Evolutionary conservation across 2,888 invertebrate genomes (phyloP).

Genomic region (Embidobia sp.): DNA sequence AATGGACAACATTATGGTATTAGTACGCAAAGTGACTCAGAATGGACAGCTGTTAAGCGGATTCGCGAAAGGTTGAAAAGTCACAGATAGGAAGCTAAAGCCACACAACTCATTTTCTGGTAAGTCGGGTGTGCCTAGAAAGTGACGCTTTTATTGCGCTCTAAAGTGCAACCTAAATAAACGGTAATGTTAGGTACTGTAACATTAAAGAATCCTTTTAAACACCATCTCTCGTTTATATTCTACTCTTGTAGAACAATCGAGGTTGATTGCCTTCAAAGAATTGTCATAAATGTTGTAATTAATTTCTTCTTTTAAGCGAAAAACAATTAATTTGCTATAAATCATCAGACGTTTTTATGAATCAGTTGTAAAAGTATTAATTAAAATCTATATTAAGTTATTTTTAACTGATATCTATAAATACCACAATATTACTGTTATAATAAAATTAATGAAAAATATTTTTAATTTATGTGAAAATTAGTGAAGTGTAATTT

Average conservation of each 20-base stretch:
- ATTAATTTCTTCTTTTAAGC: no score
- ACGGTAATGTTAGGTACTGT: constrained; percentile 53
- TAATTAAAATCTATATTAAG: no score
- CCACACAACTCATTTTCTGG: constrained; percentile 52
- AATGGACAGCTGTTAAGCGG: constrained; percentile 41
- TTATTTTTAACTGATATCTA: no score
- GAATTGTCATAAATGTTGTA: not conserved
- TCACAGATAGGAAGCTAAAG: constrained; percentile 57
- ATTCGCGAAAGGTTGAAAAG: constrained; percentile 33
- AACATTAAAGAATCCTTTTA: constrained; percentile 40
- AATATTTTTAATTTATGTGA: no score
- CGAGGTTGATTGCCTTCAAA: no score
- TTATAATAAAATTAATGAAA: no score
- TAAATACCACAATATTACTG: no score
- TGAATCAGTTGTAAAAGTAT: no score
- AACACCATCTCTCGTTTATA: not conserved
- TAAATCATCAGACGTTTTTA: no score
- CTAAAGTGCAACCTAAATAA: constrained; percentile 72
- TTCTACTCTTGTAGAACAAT: not conserved
- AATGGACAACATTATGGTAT: not conserved
- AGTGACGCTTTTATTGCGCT: constrained; percentile 71
- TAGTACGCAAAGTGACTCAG: constrained; percentile 31
- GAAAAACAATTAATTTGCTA: no score
- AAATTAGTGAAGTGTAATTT: no score
- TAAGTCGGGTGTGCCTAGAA: constrained; percentile 54